A percentile compares a stretch with the other conserved stretches of the same genome.
Conservation (phyloP, 2,113 vertebrate species). For the Nansenia antarctica region DNA sequence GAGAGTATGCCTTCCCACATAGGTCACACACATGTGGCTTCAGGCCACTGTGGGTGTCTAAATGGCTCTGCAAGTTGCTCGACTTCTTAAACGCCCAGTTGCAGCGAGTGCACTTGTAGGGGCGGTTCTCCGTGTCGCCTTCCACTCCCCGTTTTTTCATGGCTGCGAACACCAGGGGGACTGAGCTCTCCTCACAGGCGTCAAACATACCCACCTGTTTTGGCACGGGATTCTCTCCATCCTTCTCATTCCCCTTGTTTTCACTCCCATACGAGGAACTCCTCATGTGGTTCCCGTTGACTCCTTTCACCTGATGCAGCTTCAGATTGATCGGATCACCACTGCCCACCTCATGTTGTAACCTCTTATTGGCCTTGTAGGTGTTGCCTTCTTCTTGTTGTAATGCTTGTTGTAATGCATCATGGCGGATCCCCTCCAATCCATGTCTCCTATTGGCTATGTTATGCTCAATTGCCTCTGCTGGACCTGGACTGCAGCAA, state of each 20-base stretch:
- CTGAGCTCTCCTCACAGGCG: constrained; percentile 28
- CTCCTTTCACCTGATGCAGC: constrained; percentile 25
- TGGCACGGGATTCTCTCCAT: not conserved
- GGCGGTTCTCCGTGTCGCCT: constrained; percentile 61
- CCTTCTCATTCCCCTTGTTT: not conserved
- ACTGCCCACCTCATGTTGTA: not conserved
- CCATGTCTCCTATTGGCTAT: constrained; percentile 2
- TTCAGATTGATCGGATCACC: constrained; percentile 9
- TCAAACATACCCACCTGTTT: constrained; percentile 11
- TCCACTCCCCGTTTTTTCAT: constrained; percentile 62
- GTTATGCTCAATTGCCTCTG: not conserved
- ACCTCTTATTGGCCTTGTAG: constrained; percentile 12
- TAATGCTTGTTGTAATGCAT: not conserved
- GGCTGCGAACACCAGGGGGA: constrained; percentile 47
- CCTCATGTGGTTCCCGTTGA: constrained; percentile 12
- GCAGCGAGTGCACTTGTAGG: constrained; percentile 67
- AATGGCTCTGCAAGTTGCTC: constrained; percentile 81
- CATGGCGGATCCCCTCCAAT: not conserved
- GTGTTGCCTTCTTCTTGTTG: constrained; percentile 12
- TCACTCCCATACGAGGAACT: not conserved
- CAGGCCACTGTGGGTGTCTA: constrained; percentile 78
- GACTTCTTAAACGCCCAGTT: constrained; percentile 79
- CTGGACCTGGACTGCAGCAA: not conserved
- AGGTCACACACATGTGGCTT: constrained; percentile 79
- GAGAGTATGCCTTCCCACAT: constrained; percentile 75